Base-by-base conservation (phyloP, 2,113 vertebrate genomes). In the Rhynchomys soricoides region DNA sequence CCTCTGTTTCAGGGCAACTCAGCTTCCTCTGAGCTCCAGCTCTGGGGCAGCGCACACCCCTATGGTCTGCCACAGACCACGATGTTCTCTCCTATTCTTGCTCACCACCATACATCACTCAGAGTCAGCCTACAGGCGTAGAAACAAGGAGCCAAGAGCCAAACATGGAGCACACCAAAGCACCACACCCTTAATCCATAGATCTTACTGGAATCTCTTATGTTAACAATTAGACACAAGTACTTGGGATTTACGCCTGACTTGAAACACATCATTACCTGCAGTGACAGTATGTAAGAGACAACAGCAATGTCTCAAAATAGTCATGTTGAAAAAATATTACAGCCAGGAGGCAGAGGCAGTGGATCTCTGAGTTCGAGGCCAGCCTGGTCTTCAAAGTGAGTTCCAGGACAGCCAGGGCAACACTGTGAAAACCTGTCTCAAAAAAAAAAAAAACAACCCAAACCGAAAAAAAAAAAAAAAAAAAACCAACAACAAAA, bases 1-100 rank as follows among this genome's bases (percentile, higher is more conserved):
- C 0, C 3, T 16, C 29, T 8, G 21, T 13, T 40, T 29, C 15
- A 2, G 0, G 2, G 29, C 24, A 34, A 31, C 55, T 13, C 34
- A 7, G 22, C 4, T 37, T 74, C 86, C 55, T 73, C 19, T 26
- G 34, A 26, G 45, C 48, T 31, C 66, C 48, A 55, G 68, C 11
- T 75, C 71, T 45, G n/a, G 55, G 16, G 26, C 4, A 43, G 16
- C 6, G 43, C 71, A 45, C 13, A 66, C 3, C 31, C 50, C 37
- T 71, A 68, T n/a, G n/a, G n/a, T n/a, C 48, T 26, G 66, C 34
- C 34, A 26, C 22, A 24, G 43, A 48, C 24, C 68, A 50, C 29
- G 68, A n/a, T 7, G 13, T 55, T 24, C 9, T 15, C 29, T 16
- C 68, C 64, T 29, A 40, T 7, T n/a, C n/a, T 45, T 45, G 81